phyloP scores from a whole-genome alignment of 2,797 vertebrate genomes.

The Myotis daubentonii region DNA sequence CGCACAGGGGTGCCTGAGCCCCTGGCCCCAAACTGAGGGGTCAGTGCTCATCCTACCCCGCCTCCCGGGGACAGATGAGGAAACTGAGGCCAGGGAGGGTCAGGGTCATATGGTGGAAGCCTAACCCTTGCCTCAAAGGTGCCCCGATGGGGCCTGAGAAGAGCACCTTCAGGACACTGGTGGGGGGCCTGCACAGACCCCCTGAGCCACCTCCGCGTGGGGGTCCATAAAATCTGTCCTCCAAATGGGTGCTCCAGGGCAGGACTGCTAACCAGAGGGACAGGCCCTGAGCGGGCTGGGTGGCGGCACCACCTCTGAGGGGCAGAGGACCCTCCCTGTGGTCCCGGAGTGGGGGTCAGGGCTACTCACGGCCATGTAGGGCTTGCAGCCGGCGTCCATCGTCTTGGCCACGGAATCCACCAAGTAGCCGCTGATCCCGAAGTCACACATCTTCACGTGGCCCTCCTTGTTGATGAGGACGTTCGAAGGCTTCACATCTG shows the following conservation, averaged over 20 bases:
- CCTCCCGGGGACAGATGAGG: background rate
- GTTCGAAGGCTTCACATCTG: conserved; percentile 89
- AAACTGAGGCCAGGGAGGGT: background rate
- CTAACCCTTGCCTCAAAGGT: background rate
- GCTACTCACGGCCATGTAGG: conserved; percentile 89
- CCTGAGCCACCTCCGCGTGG: background rate
- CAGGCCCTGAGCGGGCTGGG: background rate
- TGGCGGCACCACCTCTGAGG: rapidly evolving
- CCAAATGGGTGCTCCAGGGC: background rate
- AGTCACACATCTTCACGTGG: conserved; percentile 89
- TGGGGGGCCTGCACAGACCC: background rate
- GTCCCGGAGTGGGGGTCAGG: rapidly evolving
- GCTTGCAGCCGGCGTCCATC: conserved; percentile 89
- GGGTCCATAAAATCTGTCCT: background rate
- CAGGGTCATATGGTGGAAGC: background rate
- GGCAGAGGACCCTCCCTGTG: background rate
- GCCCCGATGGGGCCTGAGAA: rapidly evolving
- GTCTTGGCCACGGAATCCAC: conserved; percentile 89
- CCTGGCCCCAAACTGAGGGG: background rate
- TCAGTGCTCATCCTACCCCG: background rate
- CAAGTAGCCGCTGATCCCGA: conserved; percentile 89
- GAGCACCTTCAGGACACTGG: background rate
- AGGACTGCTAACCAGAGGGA: background rate
- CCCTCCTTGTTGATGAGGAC: conserved; percentile 90
- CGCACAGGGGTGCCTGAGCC: background rate